Conservation (phyloP, 2,888 invertebrate genomes). For the Coleophora deauratella region DNA sequence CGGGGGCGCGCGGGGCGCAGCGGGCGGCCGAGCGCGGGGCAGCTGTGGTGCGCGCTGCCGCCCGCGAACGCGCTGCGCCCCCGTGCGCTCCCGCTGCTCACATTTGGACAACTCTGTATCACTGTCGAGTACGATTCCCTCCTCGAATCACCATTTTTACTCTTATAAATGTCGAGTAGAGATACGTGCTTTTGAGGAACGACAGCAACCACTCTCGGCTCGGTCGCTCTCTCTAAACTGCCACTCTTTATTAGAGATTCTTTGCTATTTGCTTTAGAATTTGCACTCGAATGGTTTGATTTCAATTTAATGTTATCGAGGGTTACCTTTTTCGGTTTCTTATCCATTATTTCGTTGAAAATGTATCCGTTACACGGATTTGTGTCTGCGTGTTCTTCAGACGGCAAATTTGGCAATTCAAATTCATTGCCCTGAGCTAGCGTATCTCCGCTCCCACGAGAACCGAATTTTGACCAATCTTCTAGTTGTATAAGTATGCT, state of each 20-base stretch:
- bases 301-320: conserved; percentile 55
- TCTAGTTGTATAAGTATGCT: conserved; percentile 63
- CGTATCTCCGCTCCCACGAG: conserved; percentile 62
- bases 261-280: conserved; percentile 31
- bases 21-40: conserved; percentile 17
- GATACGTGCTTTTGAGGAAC: conserved; percentile 22
- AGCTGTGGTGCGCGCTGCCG: conserved; percentile 21
- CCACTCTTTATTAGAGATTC: conserved; percentile 33
- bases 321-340: conserved; percentile 64
- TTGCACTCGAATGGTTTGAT: conserved; percentile 41
- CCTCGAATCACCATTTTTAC: conserved; percentile 11
- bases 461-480: conserved; percentile 67
- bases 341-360: conserved; percentile 67
- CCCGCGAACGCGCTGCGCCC: conserved; percentile 27
- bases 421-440: conserved; percentile 64
- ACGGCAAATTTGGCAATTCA: conserved; percentile 58
- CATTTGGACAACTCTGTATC: conserved; percentile 46
- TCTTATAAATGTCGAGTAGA: conserved; percentile 16
- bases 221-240: conserved; percentile 37
- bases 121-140: conserved; percentile 22
- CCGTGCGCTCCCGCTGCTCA: conserved; percentile 26
- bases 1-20: conserved; percentile 11
- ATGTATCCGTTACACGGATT: conserved; percentile 35
- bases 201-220: conserved; percentile 28
- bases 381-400: conserved; percentile 48